These are phyloP conservation scores for Bugulina stolonifera DNA, from an alignment of 2,888 invertebrate species.

Conservation along the genomic window DNA sequence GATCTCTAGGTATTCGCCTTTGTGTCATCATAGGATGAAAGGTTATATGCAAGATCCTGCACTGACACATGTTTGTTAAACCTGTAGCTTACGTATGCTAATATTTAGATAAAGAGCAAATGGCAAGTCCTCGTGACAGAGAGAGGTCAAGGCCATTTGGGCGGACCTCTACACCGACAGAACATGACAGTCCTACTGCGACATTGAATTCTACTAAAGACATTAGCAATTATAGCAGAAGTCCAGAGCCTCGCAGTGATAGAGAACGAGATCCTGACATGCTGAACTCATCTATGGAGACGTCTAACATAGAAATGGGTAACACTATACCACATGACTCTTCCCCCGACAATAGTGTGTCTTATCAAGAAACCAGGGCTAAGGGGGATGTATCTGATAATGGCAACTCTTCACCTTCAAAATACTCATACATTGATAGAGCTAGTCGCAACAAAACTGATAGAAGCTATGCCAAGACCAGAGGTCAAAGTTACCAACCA, in stretches of 20 bases:
- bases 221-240: neutral
- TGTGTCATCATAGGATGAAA: no score
- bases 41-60: no score
- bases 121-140: neutral
- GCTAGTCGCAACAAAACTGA: neutral
- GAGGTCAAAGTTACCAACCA: neutral
- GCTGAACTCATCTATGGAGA: neutral
- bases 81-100: no score
- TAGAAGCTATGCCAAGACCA: no score
- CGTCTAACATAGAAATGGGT: neutral
- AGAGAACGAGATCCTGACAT: neutral
- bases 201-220: neutral
- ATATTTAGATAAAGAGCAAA: no score
- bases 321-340: neutral
- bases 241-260: neutral
- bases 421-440: neutral
- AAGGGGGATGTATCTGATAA: neutral
- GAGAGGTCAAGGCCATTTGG: slow-evolving; percentile 2
- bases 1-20: no score
- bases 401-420: no score
- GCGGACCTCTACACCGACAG: slow-evolving; percentile 7
- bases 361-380: neutral
- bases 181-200: neutral
- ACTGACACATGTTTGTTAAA: no score
- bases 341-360: neutral